Conservation (phyloP, 1,140 invertebrate genomes). For the Anoplolepis gracilipes region DNA sequence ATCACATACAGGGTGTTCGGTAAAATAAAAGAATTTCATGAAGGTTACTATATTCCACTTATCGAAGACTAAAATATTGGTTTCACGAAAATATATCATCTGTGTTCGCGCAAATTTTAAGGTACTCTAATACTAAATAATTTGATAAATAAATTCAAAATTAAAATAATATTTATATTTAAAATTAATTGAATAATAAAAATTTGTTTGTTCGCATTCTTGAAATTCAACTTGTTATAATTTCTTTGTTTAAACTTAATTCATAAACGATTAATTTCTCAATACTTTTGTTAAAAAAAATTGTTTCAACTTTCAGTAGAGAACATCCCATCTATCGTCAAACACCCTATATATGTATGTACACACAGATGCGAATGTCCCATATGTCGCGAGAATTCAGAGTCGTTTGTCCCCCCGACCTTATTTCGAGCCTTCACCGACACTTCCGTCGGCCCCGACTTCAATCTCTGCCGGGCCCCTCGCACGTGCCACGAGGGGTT, state of each 20-base stretch:
- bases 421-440: constrained; percentile 50
- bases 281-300: not conserved
- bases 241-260: constrained; percentile 1
- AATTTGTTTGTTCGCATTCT: not conserved
- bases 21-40: constrained; percentile 28
- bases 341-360: constrained; percentile 42
- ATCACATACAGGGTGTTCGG: constrained; percentile 46
- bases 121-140: not conserved
- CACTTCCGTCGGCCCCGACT: constrained; percentile 33
- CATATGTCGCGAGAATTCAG: constrained; percentile 53
- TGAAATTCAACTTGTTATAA: not conserved
- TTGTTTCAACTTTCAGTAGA: not conserved
- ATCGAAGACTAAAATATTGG: constrained; percentile 10
- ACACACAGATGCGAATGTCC: constrained; percentile 42
- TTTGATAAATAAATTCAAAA: not conserved
- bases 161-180: constrained; percentile 14
- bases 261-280: not conserved
- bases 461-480: constrained; percentile 31
- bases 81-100: not conserved
- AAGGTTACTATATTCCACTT: not conserved
- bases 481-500: constrained; percentile 38
- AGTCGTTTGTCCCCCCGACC: constrained; percentile 44
- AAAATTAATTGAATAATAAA: not conserved
- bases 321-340: not conserved
- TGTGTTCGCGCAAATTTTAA: not conserved